Evolutionary conservation across 2,797 vertebrate species (phyloP).

Genomic region (Diplodus sargus): DNA sequence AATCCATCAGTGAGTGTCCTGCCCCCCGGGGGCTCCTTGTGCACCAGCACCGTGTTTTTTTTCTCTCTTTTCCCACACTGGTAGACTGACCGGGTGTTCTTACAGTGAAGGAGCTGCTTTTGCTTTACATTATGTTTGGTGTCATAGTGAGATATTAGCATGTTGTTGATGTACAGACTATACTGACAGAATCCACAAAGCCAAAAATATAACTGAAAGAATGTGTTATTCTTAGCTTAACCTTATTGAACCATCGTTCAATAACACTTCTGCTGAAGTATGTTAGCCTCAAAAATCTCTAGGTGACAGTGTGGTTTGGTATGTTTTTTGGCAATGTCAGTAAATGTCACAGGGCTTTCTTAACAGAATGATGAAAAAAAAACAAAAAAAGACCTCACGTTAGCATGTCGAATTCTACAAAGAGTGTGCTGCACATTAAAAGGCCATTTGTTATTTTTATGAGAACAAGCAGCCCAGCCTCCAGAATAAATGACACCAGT

Average conservation of each 20-base stretch:
- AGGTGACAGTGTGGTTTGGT: neutral
- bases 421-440: too few relatives aligned
- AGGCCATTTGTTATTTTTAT: neutral
- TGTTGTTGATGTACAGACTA: neutral
- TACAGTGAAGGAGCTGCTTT: neutral
- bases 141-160: neutral
- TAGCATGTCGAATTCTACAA: neutral
- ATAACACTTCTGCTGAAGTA: accelerated
- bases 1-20: constrained; percentile 62
- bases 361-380: neutral
- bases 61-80: too few relatives aligned
- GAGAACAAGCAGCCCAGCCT: neutral
- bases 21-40: neutral
- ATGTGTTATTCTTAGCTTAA: neutral
- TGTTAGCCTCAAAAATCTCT: neutral
- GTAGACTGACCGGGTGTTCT: constrained; percentile 23
- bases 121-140: constrained; percentile 7
- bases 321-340: too few relatives aligned
- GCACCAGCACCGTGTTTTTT: neutral
- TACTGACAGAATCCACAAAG: neutral
- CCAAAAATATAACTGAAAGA: neutral
- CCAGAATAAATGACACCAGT: neutral
- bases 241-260: neutral
- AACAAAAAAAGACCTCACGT: too few relatives aligned
- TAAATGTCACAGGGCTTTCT: neutral